phyloP scores from a whole-genome alignment of 2,797 vertebrate species.

The Xenentodon cancila region DNA sequence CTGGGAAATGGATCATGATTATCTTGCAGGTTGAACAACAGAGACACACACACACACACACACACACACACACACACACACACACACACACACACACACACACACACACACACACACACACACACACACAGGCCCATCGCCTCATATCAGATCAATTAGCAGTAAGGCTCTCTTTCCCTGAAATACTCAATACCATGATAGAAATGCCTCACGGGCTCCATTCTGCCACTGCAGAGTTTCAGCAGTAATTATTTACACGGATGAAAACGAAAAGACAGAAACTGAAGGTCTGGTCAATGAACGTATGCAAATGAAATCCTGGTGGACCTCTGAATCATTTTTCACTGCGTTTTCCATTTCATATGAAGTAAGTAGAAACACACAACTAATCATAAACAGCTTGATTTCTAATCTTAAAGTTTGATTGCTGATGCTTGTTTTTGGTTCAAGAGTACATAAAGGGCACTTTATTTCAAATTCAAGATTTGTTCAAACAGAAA shows the following conservation, averaged over 20 bases:
- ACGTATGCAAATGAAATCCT: neutral
- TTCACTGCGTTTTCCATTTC: neutral
- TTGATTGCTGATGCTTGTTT: too few relatives aligned
- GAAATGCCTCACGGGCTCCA: constrained; percentile 5
- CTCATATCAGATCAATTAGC: constrained; percentile 71
- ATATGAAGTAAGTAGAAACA: neutral
- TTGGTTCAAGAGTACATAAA: too few relatives aligned
- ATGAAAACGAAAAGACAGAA: neutral
- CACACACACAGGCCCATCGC: constrained; percentile 40
- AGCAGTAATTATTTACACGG: neutral
- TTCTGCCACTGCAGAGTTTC: neutral
- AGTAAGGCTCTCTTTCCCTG: constrained; percentile 13
- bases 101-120: too few relatives aligned
- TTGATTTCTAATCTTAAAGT: too few relatives aligned
- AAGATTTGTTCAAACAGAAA: too few relatives aligned
- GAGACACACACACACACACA: constrained; percentile 47
- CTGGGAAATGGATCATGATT: constrained; percentile 73
- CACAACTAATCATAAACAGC: neutral
- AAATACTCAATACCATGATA: constrained; percentile 1
- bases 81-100: too few relatives aligned
- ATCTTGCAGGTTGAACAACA: constrained; percentile 60
- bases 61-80: too few relatives aligned
- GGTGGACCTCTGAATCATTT: neutral
- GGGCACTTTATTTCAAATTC: too few relatives aligned
- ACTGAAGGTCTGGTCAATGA: constrained; percentile 1